A percentile compares a stretch with the other conserved stretches of the same genome.
These are phyloP conservation scores for Hirtodrosophila confusa DNA, from an alignment of 2,888 invertebrate genomes.

Conservation along the genomic window DNA sequence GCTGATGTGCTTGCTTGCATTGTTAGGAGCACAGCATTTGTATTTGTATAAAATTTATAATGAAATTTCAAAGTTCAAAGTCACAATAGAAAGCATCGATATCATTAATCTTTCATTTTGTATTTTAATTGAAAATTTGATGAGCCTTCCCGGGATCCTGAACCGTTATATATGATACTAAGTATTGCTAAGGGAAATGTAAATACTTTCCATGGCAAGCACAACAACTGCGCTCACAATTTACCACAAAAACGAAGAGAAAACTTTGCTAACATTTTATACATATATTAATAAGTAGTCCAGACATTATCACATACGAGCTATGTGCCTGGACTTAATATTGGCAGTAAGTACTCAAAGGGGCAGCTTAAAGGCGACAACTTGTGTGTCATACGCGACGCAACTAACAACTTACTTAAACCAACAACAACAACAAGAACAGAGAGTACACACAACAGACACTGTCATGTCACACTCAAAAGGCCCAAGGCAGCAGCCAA, in stretches of 20 bases:
- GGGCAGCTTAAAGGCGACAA: conserved; percentile 71
- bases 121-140: no score
- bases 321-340: conserved; percentile 50
- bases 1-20: no score
- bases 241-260: not conserved
- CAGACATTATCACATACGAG: conserved; percentile 2
- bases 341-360: conserved; percentile 49
- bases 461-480: conserved; percentile 68
- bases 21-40: no score
- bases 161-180: no score
- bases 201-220: not conserved
- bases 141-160: no score
- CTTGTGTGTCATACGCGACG: conserved; percentile 66
- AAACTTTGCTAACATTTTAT: conserved; percentile 16
- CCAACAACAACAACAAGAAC: conserved; percentile 39
- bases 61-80: no score
- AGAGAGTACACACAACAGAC: conserved; percentile 20
- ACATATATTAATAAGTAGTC: conserved; percentile 10
- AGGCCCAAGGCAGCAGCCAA: conserved; percentile 65
- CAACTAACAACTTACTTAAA: conserved; percentile 75
- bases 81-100: no score
- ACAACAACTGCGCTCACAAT: not conserved
- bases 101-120: no score
- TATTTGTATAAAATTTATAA: no score
- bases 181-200: no score